Evolutionary conservation across 2,797 vertebrate species (phyloP), one percentile per base, ranked within the genome.

Genomic region (Sebastes aleutianus): DNA sequence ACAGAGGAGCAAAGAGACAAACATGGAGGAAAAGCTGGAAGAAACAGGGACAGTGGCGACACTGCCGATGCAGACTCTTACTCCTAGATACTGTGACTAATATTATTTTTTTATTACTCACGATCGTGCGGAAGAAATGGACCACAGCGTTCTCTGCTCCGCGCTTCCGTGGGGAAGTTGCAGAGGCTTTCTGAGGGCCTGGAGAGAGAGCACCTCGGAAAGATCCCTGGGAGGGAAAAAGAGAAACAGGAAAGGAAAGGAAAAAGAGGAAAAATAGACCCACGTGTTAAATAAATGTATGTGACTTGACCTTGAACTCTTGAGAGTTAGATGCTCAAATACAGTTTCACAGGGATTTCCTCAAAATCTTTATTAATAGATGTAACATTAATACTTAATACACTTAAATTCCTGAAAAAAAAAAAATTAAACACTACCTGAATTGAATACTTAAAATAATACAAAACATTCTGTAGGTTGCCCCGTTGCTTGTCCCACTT

Each of bases 91-190:
- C 22, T 10, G 61, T 3, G 36, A 82, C 12, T 20, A 20, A 20
- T 10, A 18, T 47, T 16, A 1, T 4, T 39, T 6, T 5, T 6
- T 5, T 10, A 9, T 77, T 74, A 97, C 97, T 98, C 94, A 99
- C 98, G 26, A 99, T 99, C 87, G 97, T 98, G 95, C 97, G 98
- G 96, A 99, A 99, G 96, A 99, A 99, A 87, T 98, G 97, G 85
- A 98, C 96, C 90, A 99, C 98, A 0, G 98, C 97, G 91, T 98
- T 99, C 83, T 99, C 98, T 0, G 96, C 96, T 39, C 95, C 96
- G 47, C 97, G 94, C 87, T 97, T 97, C 79, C 97, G 97, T 20
- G 97, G 96, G 73, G 96, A 93, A 4, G 95, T 90, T n/a, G 96
- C 96, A 58, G 97, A 95, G 16, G 97, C 94, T 93, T 98, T 97